Evolutionary conservation across 2,113 vertebrate species (phyloP).

Genomic region (Nansenia antarctica): DNA sequence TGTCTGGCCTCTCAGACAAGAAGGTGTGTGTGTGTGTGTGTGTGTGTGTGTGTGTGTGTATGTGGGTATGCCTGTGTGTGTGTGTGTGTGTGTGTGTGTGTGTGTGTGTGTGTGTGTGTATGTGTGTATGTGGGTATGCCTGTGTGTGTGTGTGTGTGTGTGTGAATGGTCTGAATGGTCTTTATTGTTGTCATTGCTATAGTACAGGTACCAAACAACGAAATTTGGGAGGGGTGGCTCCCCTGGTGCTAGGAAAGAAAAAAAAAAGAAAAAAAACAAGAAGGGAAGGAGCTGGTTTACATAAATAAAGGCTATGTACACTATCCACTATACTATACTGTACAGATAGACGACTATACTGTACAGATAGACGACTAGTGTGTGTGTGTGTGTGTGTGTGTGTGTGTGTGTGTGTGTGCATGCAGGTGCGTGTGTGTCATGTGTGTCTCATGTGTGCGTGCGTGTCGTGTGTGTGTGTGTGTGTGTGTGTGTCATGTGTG

Average conservation of each 20-base stretch:
- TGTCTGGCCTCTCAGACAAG: slow-evolving; percentile 97
- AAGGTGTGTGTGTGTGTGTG: slow-evolving; percentile 79
- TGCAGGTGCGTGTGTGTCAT: slow-evolving; percentile 55
- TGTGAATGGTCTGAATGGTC: too few species aligned
- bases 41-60: slow-evolving; percentile 53
- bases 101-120: neutral
- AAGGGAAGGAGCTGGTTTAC: too few species aligned
- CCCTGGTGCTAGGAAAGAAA: too few species aligned
- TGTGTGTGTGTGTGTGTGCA: slow-evolving; percentile 51
- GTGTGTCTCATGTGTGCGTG: slow-evolving; percentile 3
- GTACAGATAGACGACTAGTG: too few species aligned
- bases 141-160: too few species aligned
- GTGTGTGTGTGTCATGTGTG: slow-evolving; percentile 54
- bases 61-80: slow-evolving; percentile 55
- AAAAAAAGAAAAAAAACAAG: too few species aligned
- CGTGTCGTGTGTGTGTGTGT: slow-evolving; percentile 59
- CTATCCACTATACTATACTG: too few species aligned
- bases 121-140: too few species aligned
- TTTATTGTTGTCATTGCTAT: neutral
- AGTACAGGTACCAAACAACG: too few species aligned
- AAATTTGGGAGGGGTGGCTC: too few species aligned
- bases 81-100: slow-evolving; percentile 56
- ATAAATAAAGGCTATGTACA: too few species aligned
- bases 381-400: slow-evolving; percentile 6
- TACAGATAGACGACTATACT: too few species aligned